These are phyloP conservation scores for Eurystomus glaucurus DNA, from an alignment of 2,797 vertebrate genomes.

Conservation along the genomic window DNA sequence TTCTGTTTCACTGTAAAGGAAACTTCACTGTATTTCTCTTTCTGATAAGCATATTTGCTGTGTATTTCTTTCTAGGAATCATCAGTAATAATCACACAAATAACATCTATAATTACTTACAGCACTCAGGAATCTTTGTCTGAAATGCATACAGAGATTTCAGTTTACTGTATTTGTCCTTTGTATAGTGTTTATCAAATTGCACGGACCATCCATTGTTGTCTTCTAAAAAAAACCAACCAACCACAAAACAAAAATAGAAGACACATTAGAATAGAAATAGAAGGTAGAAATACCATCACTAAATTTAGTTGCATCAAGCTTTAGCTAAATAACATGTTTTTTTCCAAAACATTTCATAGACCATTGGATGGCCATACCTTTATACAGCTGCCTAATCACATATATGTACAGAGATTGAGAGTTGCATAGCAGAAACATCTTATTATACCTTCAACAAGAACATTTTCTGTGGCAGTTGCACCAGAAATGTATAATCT, in stretches of 20 bases:
- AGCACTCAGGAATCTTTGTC: constrained; percentile 86
- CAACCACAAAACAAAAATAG: neutral
- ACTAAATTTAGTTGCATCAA: neutral
- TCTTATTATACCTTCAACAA: neutral
- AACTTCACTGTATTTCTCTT: neutral
- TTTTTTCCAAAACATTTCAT: neutral
- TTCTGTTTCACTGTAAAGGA: neutral
- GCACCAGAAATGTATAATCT: neutral
- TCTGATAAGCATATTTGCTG: neutral
- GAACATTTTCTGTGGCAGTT: neutral
- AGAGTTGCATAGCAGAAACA: neutral
- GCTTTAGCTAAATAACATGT: neutral
- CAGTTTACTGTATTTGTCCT: constrained; percentile 72
- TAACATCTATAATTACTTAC: constrained; percentile 85
- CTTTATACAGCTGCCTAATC: neutral
- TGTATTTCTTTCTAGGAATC: neutral
- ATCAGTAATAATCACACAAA: neutral
- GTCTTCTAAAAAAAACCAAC: constrained; percentile 86
- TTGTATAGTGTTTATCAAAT: constrained; percentile 91
- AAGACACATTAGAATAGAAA: neutral
- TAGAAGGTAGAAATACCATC: neutral
- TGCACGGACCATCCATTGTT: constrained; percentile 95
- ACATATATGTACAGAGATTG: fast-evolving
- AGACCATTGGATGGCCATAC: neutral
- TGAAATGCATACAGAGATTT: constrained; percentile 82